Conservation (phyloP, 1,140 invertebrate genomes). For the Melitaea cinxia region DNA sequence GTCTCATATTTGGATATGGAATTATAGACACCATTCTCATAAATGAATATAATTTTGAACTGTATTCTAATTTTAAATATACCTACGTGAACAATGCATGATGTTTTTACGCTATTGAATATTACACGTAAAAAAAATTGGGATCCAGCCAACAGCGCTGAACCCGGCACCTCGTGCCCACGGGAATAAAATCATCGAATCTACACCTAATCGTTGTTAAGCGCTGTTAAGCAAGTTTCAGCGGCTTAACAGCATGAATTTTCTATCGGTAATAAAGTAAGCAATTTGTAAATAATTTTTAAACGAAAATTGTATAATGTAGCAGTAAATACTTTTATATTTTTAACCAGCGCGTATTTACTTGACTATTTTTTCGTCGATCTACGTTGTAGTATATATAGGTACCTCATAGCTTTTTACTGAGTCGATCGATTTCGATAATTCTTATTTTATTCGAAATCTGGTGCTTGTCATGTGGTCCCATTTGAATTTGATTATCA, state of each 20-base stretch:
- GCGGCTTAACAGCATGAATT: too few species aligned
- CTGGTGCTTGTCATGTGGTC: too few species aligned
- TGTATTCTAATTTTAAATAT: neutral
- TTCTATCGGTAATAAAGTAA: too few species aligned
- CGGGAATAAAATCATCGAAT: slow-evolving; percentile 29
- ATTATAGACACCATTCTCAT: too few species aligned
- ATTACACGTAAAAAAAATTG: slow-evolving; percentile 55
- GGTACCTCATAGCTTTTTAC: too few species aligned
- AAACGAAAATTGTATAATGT: neutral
- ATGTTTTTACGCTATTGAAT: slow-evolving; percentile 48
- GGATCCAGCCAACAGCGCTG: slow-evolving; percentile 34
- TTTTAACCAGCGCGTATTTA: neutral
- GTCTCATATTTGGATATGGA: too few species aligned
- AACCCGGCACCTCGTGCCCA: slow-evolving; percentile 12
- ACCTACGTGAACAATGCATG: slow-evolving; percentile 1
- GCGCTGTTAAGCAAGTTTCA: slow-evolving; percentile 10
- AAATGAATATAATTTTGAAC: too few species aligned
- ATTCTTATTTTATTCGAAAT: too few species aligned
- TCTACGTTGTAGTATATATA: too few species aligned
- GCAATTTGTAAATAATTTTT: neutral
- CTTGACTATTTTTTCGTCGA: neutral
- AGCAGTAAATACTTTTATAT: neutral
- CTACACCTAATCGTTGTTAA: slow-evolving; percentile 22
- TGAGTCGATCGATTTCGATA: too few species aligned
- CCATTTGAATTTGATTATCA: too few species aligned